phyloP scores from a whole-genome alignment of 1,140 invertebrate species.

The Cydia strobilella region DNA sequence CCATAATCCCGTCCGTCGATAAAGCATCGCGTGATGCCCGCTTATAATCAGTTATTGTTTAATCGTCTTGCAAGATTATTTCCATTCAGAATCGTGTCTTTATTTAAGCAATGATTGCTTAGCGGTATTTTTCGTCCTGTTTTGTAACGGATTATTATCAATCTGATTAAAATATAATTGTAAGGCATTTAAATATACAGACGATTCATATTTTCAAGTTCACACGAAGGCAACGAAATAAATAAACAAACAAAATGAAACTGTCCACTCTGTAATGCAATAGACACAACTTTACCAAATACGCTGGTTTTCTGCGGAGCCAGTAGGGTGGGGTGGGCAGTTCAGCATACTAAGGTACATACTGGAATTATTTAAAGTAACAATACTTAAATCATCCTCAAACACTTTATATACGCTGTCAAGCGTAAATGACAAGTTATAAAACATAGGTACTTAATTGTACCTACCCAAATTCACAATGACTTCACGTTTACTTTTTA shows the following conservation, averaged over 20 bases:
- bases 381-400: neutral
- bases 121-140: neutral
- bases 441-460: too few species aligned
- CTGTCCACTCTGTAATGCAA: neutral
- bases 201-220: too few species aligned
- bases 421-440: neutral
- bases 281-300: neutral
- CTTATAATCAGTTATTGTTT: constrained; percentile 39
- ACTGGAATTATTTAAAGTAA: neutral
- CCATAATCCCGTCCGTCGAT: constrained; percentile 9
- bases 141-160: constrained; percentile 4
- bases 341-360: neutral
- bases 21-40: constrained; percentile 31
- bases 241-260: too few species aligned
- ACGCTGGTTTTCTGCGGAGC: neutral
- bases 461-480: neutral
- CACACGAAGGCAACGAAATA: too few species aligned
- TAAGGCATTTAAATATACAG: neutral
- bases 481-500: neutral
- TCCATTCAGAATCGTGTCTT: constrained; percentile 25
- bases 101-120: neutral
- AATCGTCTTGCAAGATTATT: constrained; percentile 39
- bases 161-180: neutral
- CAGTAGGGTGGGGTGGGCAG: neutral
- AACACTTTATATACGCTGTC: neutral